Conservation (phyloP, 1,140 invertebrate species). For the Lethocerus indicus region DNA sequence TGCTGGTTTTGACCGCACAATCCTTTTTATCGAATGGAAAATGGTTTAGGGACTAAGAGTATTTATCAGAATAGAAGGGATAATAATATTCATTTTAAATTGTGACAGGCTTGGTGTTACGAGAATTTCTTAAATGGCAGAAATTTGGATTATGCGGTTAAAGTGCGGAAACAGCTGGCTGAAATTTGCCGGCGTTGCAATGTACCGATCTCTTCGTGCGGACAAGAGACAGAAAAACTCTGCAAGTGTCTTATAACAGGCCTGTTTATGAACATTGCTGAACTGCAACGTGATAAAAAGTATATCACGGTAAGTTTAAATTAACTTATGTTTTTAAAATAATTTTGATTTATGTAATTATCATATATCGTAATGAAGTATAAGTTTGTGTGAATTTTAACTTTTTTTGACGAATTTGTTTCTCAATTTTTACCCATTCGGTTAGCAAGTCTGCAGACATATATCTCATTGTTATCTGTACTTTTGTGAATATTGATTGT, state of each 20-base stretch:
- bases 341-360: constrained; percentile 4
- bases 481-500: neutral
- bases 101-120: constrained; percentile 80
- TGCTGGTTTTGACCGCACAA: too few relatives aligned
- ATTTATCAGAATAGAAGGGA: too few relatives aligned
- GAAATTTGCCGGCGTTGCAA: constrained; percentile 54
- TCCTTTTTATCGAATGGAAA: too few relatives aligned
- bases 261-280: constrained; percentile 79
- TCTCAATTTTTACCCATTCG: neutral
- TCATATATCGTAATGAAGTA: neutral
- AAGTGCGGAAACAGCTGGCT: constrained; percentile 67
- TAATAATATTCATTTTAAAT: too few relatives aligned
- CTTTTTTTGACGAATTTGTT: neutral
- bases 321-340: neutral
- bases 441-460: neutral
- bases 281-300: constrained; percentile 54
- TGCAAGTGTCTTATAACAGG: constrained; percentile 66
- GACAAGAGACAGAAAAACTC: constrained; percentile 48
- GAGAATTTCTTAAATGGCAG: constrained; percentile 77
- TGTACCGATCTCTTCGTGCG: constrained; percentile 53
- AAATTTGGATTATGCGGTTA: constrained; percentile 65
- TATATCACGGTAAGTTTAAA: constrained; percentile 47
- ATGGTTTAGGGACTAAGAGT: too few relatives aligned
- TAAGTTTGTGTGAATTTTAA: neutral
- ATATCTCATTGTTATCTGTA: neutral